These are phyloP conservation scores for Lasiommata megera DNA, from an alignment of 2,888 invertebrate species.

Conservation along the genomic window DNA sequence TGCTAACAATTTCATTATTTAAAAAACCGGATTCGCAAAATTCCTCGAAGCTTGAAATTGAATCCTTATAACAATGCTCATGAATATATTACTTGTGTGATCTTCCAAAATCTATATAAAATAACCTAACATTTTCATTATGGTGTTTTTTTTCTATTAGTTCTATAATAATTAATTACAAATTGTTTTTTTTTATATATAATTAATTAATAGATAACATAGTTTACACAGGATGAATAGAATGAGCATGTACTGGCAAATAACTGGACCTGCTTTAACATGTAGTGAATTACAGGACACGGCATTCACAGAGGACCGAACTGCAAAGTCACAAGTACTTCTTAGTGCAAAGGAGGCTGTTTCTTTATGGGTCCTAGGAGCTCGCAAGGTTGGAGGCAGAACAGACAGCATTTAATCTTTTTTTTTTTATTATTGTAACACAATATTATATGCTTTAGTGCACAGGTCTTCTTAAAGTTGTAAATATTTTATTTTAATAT, in stretches of 20 bases:
- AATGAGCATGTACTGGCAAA: slow-evolving; percentile 72
- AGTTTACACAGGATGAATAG: slow-evolving; percentile 36
- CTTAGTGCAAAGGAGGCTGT: slow-evolving; percentile 96
- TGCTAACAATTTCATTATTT: slow-evolving; percentile 18
- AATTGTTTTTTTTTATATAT: background rate
- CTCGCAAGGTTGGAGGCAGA: slow-evolving; percentile 89
- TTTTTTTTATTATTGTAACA: slow-evolving; percentile 49
- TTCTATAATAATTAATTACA: background rate
- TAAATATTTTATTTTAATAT: background rate
- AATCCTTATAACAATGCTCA: slow-evolving; percentile 17
- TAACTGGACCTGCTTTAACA: slow-evolving; percentile 73
- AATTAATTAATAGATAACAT: slow-evolving; percentile 4
- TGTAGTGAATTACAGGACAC: slow-evolving; percentile 85
- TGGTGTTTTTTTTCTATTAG: slow-evolving; percentile 26
- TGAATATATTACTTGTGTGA: slow-evolving; percentile 16
- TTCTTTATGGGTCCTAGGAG: slow-evolving; percentile 96
- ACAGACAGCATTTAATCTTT: slow-evolving; percentile 49
- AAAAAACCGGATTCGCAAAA: slow-evolving; percentile 7
- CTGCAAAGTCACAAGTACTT: slow-evolving; percentile 89
- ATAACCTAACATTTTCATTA: slow-evolving; percentile 32
- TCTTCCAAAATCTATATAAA: slow-evolving; percentile 14
- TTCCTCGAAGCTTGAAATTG: slow-evolving; percentile 16
- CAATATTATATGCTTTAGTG: slow-evolving; percentile 39
- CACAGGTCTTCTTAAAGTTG: slow-evolving; percentile 29
- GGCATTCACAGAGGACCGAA: slow-evolving; percentile 84